Conservation (phyloP, 2,888 invertebrate genomes). For the Timema cristinae region DNA sequence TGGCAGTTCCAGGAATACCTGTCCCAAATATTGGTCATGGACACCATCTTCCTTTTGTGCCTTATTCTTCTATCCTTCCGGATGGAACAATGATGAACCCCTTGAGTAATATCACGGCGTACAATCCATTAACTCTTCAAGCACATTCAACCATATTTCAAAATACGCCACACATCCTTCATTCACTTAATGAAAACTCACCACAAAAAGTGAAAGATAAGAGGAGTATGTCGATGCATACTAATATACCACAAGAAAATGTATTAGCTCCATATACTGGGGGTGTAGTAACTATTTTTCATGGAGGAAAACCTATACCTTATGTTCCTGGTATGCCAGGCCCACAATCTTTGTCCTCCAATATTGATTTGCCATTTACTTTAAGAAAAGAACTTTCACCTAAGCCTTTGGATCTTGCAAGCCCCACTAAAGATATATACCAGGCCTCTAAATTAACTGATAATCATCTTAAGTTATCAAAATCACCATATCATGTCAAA, state of each 20-base stretch:
- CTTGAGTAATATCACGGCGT: conserved; percentile 64
- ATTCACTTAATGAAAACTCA: background rate
- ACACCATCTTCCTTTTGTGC: conserved; percentile 33
- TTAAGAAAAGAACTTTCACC: conserved; percentile 20
- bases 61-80: conserved; percentile 40
- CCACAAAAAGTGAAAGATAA: no score
- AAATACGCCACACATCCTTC: conserved; percentile 6
- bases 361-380: conserved; percentile 3
- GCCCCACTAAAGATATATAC: conserved; percentile 39
- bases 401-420: conserved; percentile 40
- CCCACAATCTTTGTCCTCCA: conserved; percentile 56
- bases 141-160: conserved; percentile 23
- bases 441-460: no score
- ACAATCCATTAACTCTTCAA: conserved; percentile 62
- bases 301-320: conserved; percentile 72
- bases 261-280: conserved; percentile 42
- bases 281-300: conserved; percentile 59
- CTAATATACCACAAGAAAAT: conserved; percentile 16
- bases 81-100: conserved; percentile 48
- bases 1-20: conserved; percentile 47
- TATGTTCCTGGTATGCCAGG: conserved; percentile 87
- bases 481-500: no score
- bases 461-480: no score
- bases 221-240: background rate
- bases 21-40: conserved; percentile 41